Evolutionary conservation across 2,113 vertebrate species (phyloP), one percentile per base, ranked within the genome.

Genomic region (Anser cygnoides): DNA sequence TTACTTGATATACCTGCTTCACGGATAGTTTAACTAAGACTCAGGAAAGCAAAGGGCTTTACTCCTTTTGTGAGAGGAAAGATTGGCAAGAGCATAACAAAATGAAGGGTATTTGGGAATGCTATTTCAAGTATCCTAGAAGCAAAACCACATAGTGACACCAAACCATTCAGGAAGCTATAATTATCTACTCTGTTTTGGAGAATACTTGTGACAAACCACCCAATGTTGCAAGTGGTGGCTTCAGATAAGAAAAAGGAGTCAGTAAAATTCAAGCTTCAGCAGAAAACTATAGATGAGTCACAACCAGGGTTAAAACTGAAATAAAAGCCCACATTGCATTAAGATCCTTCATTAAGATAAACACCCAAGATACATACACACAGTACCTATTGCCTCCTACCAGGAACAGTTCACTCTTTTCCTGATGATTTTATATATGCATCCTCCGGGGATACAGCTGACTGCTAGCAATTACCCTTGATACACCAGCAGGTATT

Each of bases 401-500:
- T 87, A 91, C 83, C 31, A 96, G 63, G 54, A 91, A 72, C 58
- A 67, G 86, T 94, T 94, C 86, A 82, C 46, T 66, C 70, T 92
- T 91, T 94, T 93, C 92, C 77, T 93, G 92, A 89, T 94, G 71
- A 94, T 91, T 93, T 96, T 95, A 80, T 94, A 91, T 86, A 91
- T 66, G 62, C 80, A 87, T 76, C 49, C 95, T 94, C 84, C 95
- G 77, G 91, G 90, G 84, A 96, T 91, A 93, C 79, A 95, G 82
- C 84, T 93, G 87, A 93, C 94, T 96, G 85, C 85, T 85, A 85
- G 84, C 93, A 97, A 96, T 96, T 97, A 96, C 92, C 78, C 92
- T 96, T 94, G 94, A 95, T 97, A 95, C 79, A 94, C 92, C 95
- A 95, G 87, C 90, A 97, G 95, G 95, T 95, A 97, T 95, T 96